These are phyloP conservation scores for Tribolium freemani DNA, from an alignment of 2,888 invertebrate species.

Conservation along the genomic window DNA sequence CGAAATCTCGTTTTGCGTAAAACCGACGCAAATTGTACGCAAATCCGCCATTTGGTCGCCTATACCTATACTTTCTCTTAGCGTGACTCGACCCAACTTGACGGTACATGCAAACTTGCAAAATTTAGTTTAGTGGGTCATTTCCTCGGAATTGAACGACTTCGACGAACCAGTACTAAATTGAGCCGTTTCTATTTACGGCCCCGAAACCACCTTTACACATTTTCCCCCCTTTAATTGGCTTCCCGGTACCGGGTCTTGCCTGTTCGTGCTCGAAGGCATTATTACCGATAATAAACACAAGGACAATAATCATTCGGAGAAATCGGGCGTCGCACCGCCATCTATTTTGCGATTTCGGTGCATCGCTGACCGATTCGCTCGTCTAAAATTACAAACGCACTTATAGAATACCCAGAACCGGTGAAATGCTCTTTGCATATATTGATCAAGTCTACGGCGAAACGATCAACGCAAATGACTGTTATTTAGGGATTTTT, in stretches of 20 bases:
- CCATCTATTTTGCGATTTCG: neutral
- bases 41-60: neutral
- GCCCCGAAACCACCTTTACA: neutral
- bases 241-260: constrained; percentile 26
- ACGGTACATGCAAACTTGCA: constrained; percentile 25
- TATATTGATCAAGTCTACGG: constrained; percentile 40
- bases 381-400: constrained; percentile 27
- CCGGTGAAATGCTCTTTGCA: constrained; percentile 32
- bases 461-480: constrained; percentile 36
- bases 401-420: constrained; percentile 39
- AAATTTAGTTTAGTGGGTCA: constrained; percentile 41
- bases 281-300: constrained; percentile 10
- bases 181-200: constrained; percentile 24
- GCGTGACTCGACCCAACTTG: neutral
- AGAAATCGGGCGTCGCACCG: constrained; percentile 26
- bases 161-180: constrained; percentile 24
- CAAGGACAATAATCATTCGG: constrained; percentile 31
- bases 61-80: constrained; percentile 24
- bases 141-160: constrained; percentile 12
- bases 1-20: constrained; percentile 10
- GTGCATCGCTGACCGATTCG: neutral
- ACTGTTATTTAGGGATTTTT: constrained; percentile 34
- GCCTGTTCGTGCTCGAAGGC: constrained; percentile 27
- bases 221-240: constrained; percentile 17
- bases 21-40: constrained; percentile 22